Conservation (phyloP, 1,140 invertebrate species). For the Pogonomyrmex californicus region DNA sequence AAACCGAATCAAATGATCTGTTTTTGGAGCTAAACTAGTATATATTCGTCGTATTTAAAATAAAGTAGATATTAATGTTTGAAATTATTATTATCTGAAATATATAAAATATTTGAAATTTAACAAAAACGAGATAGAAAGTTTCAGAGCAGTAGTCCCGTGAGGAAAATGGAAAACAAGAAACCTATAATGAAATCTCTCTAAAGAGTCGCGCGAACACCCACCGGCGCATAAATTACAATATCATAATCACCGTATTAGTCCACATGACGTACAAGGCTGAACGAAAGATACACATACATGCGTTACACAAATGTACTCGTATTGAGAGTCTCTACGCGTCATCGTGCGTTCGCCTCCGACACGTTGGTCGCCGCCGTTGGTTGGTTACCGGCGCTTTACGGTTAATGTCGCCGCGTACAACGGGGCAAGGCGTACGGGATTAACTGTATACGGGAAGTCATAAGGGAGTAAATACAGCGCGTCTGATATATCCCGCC, state of each 20-base stretch:
- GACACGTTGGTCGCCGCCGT: background rate
- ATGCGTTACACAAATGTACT: background rate
- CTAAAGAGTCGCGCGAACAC: background rate
- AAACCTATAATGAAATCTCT: background rate
- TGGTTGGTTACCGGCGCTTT: conserved; percentile 13
- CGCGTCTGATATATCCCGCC: conserved; percentile 51
- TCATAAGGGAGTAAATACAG: conserved; percentile 27
- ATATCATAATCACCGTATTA: conserved; percentile 2
- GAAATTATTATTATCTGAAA: too few relatives aligned
- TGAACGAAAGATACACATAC: conserved; percentile 20
- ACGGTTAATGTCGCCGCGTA: conserved; percentile 25
- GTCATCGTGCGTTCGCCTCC: background rate
- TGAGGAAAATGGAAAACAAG: too few relatives aligned
- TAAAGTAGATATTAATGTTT: too few relatives aligned
- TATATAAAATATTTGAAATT: too few relatives aligned
- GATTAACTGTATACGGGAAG: conserved; percentile 51
- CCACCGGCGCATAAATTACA: conserved; percentile 22
- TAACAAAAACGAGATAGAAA: too few relatives aligned
- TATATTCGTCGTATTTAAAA: too few relatives aligned
- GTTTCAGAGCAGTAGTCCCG: too few relatives aligned
- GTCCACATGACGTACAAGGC: background rate
- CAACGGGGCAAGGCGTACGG: background rate
- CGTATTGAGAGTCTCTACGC: conserved; percentile 5
- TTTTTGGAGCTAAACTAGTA: too few relatives aligned
- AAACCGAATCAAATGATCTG: too few relatives aligned